Conservation (phyloP, 2,113 vertebrate genomes). For the Podarcis cretensis region DNA sequence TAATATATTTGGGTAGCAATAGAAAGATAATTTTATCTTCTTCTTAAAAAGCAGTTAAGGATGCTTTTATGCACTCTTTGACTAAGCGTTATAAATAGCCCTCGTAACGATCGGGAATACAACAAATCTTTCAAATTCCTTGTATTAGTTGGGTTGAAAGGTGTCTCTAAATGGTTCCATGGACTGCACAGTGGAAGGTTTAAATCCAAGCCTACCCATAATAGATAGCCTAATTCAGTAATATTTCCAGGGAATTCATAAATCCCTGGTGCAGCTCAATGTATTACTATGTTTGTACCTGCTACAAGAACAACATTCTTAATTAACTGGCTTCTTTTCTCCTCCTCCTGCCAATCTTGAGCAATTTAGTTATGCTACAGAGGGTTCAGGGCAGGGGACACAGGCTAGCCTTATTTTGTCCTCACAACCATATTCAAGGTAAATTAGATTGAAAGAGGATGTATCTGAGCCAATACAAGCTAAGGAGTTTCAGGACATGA, state of each 20-base stretch:
- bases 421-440: not conserved
- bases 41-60: not conserved
- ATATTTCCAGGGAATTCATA: not conserved
- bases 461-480: not conserved
- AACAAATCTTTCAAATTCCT: slow-evolving; percentile 8
- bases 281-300: not conserved
- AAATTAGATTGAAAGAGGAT: not conserved
- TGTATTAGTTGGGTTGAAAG: slow-evolving; percentile 28
- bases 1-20: not conserved
- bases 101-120: slow-evolving; percentile 5
- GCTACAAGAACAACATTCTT: not conserved
- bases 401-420: not conserved
- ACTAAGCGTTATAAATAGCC: slow-evolving; percentile 3
- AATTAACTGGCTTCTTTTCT: not conserved
- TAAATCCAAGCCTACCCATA: slow-evolving; percentile 10
- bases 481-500: not conserved
- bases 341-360: not conserved
- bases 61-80: slow-evolving; percentile 4
- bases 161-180: not conserved
- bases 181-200: not conserved
- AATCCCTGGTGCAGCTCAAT: not conserved
- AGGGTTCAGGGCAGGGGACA: not conserved
- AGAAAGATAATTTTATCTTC: slow-evolving; percentile 14
- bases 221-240: not conserved
- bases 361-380: not conserved